Evolutionary conservation across 1,140 invertebrate genomes (phyloP), one percentile per base, ranked within the genome.

Genomic region (Gyrodactylus salaris): DNA sequence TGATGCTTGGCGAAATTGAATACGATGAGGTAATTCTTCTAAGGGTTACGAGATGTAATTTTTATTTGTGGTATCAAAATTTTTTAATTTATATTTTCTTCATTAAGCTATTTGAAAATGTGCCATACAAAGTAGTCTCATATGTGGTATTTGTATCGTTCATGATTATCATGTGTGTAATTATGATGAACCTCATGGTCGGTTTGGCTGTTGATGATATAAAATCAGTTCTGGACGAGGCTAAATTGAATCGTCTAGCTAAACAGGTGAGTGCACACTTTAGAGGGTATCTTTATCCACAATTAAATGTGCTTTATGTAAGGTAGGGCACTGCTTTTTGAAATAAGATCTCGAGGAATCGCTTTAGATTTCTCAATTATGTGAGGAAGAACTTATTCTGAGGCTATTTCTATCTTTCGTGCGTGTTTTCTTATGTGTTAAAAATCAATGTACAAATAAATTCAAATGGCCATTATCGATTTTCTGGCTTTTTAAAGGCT

Each of bases 221-320:
- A 75, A 81, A 80, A 74, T 78, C 77, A 24, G 79, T 81, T 26
- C 80, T 81, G 74, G 82, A 83, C 27, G 78, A 83, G 74, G 83
- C 83, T 70, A 79, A 79, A 20, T 78, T 84, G 1, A 82, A 80
- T 75, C 78, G 83, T 72, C 77, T 83, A 72, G 82, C 82, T 68
- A 84, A 84, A 83, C 82, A 83, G 78, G 82, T 83, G 74, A 70
- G 69, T 26, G n/a, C n/a, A n/a, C n/a, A n/a, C n/a, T n/a, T n/a
- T n/a, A n/a, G n/a, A n/a, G n/a, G n/a, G n/a, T n/a, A n/a, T n/a
- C n/a, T 70, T 54, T 16, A 54, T 54, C 7, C 34, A 16, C 34
- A 54, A 16, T 54, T 54, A 54, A 54, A 54, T 54, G 7, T 54
- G 7, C 7, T 16, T 54, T 54, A 54, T n/a, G n/a, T 54, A 54